A percentile compares a stretch with the other conserved stretches of the same genome.
phyloP scores from a whole-genome alignment of 2,888 invertebrate genomes.

The Latheticus oryzae region DNA sequence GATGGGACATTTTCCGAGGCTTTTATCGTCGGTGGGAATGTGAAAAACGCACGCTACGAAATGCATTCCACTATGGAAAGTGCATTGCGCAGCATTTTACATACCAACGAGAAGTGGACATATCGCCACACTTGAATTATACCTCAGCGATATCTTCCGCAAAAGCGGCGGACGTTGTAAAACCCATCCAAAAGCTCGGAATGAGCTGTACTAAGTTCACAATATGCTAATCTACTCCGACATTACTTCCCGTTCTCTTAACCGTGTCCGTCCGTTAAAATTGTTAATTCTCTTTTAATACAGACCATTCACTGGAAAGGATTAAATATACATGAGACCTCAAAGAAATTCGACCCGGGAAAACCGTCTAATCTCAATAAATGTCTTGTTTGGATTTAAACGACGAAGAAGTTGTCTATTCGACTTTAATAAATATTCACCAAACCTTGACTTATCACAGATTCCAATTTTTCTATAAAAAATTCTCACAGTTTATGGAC shows the following conservation, averaged over 20 bases:
- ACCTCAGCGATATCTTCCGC: conserved; percentile 43
- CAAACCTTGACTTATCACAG: too few species aligned
- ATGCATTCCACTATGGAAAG: conserved; percentile 32
- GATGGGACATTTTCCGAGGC: conserved; percentile 17
- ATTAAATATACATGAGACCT: conserved; percentile 49
- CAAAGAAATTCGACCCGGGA: conserved; percentile 41
- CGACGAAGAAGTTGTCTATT: too few species aligned
- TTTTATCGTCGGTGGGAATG: conserved; percentile 29
- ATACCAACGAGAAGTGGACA: conserved; percentile 42
- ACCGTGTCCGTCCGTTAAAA: conserved; percentile 54
- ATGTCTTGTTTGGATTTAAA: conserved; percentile 36
- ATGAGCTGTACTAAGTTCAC: conserved; percentile 48
- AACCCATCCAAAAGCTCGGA: conserved; percentile 47
- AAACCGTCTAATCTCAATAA: conserved; percentile 38
- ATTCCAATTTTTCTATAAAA: conserved; percentile 5
- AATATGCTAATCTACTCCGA: conserved; percentile 55
- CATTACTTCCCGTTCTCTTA: conserved; percentile 49
- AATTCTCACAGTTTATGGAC: conserved; percentile 6
- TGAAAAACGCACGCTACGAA: conserved; percentile 17
- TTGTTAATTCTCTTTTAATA: conserved; percentile 58
- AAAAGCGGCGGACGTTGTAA: conserved; percentile 44
- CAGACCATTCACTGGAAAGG: conserved; percentile 48
- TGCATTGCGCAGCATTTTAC: conserved; percentile 37
- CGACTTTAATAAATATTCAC: too few species aligned
- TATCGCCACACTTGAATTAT: conserved; percentile 42